Evolutionary conservation across 2,888 invertebrate species (phyloP).

Genomic region (Mesorhabditis sp.): DNA sequence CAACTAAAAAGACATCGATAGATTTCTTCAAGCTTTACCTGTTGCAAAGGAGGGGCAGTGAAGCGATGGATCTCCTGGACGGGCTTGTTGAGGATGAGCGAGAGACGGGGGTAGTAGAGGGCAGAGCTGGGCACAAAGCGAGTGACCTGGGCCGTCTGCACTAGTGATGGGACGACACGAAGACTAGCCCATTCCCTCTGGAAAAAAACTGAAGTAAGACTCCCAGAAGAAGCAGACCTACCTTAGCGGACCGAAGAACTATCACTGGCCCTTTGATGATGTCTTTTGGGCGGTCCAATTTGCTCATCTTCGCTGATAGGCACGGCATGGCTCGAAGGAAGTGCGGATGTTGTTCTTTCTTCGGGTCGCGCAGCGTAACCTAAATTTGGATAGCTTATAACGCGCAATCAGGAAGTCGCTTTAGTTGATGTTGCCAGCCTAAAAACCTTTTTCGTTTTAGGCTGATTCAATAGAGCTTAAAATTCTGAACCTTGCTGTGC

Average conservation of each 20-base stretch:
- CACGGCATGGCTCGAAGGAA: not conserved
- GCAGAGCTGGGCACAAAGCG: not conserved
- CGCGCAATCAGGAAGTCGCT: too few species aligned
- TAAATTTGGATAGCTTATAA: too few species aligned
- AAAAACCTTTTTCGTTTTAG: too few species aligned
- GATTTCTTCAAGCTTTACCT: not conserved
- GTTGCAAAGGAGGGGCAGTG: not conserved
- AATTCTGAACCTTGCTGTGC: too few species aligned
- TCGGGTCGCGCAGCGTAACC: not conserved
- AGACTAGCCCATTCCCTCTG: constrained; percentile 4
- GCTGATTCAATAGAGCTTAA: too few species aligned
- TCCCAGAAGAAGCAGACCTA: too few species aligned
- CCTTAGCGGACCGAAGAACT: too few species aligned
- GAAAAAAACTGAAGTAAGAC: not conserved
- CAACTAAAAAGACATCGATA: not conserved
- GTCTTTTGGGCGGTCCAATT: too few species aligned
- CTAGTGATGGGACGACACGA: not conserved
- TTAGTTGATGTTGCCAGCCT: too few species aligned
- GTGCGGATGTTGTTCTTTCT: not conserved
- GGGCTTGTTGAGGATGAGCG: not conserved
- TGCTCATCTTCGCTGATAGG: not conserved
- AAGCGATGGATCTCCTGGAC: not conserved
- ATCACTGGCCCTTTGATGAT: too few species aligned
- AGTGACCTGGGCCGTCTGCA: not conserved
- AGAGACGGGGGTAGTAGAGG: not conserved